Percentiles rank a stretch among this genome's conserved stretches.
Conservation (phyloP, 2,888 invertebrate genomes). For the Phortica okadai region DNA sequence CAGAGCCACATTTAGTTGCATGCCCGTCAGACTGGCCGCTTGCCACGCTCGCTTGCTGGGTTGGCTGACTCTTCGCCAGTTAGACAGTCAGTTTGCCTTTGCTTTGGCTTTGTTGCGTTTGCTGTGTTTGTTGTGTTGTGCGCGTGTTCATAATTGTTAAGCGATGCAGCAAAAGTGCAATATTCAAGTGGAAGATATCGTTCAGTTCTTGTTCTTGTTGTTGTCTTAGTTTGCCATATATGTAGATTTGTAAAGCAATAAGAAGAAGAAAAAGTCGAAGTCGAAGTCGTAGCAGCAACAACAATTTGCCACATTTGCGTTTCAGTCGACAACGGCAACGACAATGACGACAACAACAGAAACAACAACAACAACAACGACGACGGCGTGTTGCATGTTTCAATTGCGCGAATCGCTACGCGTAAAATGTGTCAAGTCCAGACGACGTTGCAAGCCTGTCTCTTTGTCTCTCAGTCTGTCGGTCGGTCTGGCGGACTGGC, state of each 20-base stretch:
- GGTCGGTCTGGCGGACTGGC: no score
- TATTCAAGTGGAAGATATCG: slow-evolving; percentile 19
- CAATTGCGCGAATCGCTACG: background rate
- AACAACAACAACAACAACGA: slow-evolving; percentile 33
- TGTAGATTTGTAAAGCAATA: background rate
- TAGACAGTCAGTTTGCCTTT: background rate
- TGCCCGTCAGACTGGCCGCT: background rate
- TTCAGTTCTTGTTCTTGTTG: background rate
- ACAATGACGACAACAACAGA: slow-evolving; percentile 28
- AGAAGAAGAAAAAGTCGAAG: background rate
- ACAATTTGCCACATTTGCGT: slow-evolving; percentile 34
- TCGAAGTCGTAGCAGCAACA: no score
- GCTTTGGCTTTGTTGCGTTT: background rate
- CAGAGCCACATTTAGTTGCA: slow-evolving; percentile 16
- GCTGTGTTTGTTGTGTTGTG: background rate
- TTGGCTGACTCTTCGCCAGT: background rate
- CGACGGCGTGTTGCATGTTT: slow-evolving; percentile 6
- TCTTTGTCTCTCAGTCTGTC: no score
- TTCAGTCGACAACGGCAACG: slow-evolving; percentile 29
- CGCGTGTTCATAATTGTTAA: slow-evolving; percentile 41
- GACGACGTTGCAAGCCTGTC: background rate
- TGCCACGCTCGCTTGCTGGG: background rate
- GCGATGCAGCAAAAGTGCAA: slow-evolving; percentile 20
- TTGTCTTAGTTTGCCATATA: background rate
- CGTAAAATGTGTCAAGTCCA: slow-evolving; percentile 13